phyloP scores from a whole-genome alignment of 2,797 vertebrate species.

The Acanthornis magna region DNA sequence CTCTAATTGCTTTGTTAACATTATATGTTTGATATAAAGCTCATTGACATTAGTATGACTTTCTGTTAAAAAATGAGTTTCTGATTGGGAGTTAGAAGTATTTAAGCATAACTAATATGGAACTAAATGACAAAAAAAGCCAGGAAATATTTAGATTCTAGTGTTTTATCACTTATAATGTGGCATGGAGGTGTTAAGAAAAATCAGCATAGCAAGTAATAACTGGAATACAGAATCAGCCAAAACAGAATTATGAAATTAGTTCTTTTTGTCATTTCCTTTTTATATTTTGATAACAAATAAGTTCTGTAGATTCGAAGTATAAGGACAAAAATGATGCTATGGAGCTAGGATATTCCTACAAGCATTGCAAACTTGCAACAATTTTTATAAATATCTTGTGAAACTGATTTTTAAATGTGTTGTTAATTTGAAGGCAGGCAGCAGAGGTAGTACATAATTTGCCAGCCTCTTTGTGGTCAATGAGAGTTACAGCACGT shows the following conservation, averaged over 20 bases:
- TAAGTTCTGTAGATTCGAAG: not conserved
- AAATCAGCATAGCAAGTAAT: not conserved
- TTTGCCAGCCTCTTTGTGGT: not conserved
- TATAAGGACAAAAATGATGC: not conserved
- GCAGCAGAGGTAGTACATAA: rapidly evolving
- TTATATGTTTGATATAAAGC: not conserved
- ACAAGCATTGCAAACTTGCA: not conserved
- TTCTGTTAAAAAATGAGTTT: not conserved
- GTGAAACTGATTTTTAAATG: not conserved
- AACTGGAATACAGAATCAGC: not conserved
- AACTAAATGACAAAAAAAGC: not conserved
- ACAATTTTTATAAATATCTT: not conserved
- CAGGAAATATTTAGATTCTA: not conserved
- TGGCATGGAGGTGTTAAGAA: not conserved
- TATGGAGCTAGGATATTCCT: not conserved
- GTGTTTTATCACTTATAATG: not conserved
- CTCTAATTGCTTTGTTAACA: not conserved
- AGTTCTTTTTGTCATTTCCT: not conserved
- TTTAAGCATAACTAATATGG: not conserved
- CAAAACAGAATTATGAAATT: not conserved
- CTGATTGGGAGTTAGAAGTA: not conserved
- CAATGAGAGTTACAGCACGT: not conserved
- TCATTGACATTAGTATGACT: not conserved
- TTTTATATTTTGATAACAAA: not conserved
- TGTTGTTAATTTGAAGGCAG: not conserved